Percentiles rank a stretch among this genome's conserved stretches.
Conservation (phyloP, 2,888 invertebrate species). For the Oscheius sp. region DNA sequence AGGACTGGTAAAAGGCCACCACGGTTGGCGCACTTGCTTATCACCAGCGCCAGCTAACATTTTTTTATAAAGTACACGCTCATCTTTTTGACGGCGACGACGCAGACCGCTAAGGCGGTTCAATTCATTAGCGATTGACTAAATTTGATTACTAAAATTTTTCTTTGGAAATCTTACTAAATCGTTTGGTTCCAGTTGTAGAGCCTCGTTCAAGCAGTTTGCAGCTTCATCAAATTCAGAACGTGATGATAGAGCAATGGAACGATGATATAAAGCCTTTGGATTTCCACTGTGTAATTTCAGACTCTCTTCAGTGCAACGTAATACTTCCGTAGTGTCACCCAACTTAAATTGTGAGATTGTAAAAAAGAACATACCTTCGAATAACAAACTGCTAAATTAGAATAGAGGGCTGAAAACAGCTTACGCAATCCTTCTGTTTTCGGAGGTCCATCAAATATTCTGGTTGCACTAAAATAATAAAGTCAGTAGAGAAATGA, state of each 20-base stretch:
- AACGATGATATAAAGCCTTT: conserved; percentile 34
- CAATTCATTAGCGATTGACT: conserved; percentile 33
- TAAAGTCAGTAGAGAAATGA: background rate
- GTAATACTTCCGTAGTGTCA: conserved; percentile 34
- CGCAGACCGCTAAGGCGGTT: conserved; percentile 25
- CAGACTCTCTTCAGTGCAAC: conserved; percentile 32
- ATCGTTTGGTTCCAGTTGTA: conserved; percentile 32
- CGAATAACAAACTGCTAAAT: conserved; percentile 45
- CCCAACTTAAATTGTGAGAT: conserved; percentile 34
- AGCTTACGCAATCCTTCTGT: conserved; percentile 29
- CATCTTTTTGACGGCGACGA: conserved; percentile 32
- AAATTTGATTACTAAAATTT: background rate
- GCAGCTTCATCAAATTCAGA: conserved; percentile 23
- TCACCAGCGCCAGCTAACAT: conserved; percentile 37
- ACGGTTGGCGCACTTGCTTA: background rate
- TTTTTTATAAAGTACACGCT: conserved; percentile 38
- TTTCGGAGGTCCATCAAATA: conserved; percentile 27
- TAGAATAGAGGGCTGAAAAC: conserved; percentile 40
- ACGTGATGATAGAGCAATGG: conserved; percentile 17
- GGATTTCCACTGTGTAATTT: conserved; percentile 28
- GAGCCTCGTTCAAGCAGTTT: conserved; percentile 24
- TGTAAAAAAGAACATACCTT: conserved; percentile 31
- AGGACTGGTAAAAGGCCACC: background rate
- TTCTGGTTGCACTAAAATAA: conserved; percentile 26
- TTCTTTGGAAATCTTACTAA: conserved; percentile 12